These are phyloP conservation scores for Notodonta ziczac DNA, from an alignment of 2,888 invertebrate species.

Conservation along the genomic window DNA sequence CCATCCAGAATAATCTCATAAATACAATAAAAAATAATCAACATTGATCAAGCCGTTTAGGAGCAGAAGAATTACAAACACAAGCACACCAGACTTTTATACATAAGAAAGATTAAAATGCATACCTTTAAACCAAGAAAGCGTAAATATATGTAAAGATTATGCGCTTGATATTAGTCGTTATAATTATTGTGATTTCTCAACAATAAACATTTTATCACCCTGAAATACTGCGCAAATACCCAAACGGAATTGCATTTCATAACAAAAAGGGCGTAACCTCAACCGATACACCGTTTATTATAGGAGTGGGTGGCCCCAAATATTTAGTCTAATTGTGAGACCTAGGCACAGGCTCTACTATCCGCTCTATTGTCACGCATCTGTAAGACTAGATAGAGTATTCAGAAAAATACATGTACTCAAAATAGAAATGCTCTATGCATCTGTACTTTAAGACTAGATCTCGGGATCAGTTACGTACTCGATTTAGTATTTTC, in stretches of 20 bases:
- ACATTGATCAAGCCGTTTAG: no score
- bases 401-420: neutral
- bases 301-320: constrained; percentile 51
- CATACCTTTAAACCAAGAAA: neutral
- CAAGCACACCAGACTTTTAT: neutral
- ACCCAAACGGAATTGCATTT: neutral
- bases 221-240: constrained; percentile 2
- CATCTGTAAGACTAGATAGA: constrained; percentile 4
- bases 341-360: constrained; percentile 13
- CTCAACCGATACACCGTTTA: constrained; percentile 7
- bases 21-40: no score
- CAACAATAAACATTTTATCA: neutral
- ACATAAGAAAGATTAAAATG: neutral
- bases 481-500: neutral
- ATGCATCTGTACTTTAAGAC: no score
- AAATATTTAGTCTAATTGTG: constrained; percentile 52
- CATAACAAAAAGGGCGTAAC: constrained; percentile 4
- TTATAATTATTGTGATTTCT: neutral
- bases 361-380: neutral
- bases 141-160: neutral
- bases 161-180: neutral
- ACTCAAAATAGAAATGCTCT: no score
- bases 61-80: no score
- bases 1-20: no score
- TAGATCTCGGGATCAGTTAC: no score